Base-by-base conservation (phyloP, 37 sponge, comb jelly and placozoan genomes). In the Amphimedon queenslandica region DNA sequence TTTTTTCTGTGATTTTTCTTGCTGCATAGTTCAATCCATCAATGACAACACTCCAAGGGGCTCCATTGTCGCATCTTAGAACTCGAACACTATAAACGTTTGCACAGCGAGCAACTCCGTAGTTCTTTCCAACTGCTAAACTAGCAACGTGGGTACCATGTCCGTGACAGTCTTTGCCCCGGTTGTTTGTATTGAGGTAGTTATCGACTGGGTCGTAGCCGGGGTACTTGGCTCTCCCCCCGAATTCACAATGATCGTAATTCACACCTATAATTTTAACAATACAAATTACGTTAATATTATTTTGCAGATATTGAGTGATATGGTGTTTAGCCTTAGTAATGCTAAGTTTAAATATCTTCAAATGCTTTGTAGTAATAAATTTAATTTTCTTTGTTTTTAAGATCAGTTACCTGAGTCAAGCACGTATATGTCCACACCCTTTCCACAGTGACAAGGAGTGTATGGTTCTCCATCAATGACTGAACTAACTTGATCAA, bases 101-200 rank as follows among this genome's bases (percentile, higher is more conserved):
- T 1, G 75, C 91, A 33, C 35, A 42, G 28, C 71, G 69, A 10
- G 91, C 86, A 4, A 58, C 58, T 3, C 91, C 91, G 37, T 42
- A 70, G 0, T 41, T 84, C 65, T 69, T 72, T 11, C 91, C 91
- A 39, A 34, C 91, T 37, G 78, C 78, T 27, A 84, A 37, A 40
- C 91, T 84, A 37, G 91, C 86, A 2, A 80, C 82, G 65, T 88
- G 89, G 6, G 89, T 83, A 0, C 89, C 89, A 56, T 88, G 89
- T 3, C 89, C 84, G 55, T 79, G 72, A 42, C 89, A 88, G 35
- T 88, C 91, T 1, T 29, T 4, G 1, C 91, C 91, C 21, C 42
- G 58, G 13, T 74, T 24, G 13, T 47, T 47, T 8, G 53, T 47
- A 47, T 47, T 13, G 13, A 28, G 24, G 3, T 20, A 3, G 25